These are phyloP conservation scores for Myiotriccus ornatus DNA, from an alignment of 2,797 vertebrate genomes.

Conservation along the genomic window DNA sequence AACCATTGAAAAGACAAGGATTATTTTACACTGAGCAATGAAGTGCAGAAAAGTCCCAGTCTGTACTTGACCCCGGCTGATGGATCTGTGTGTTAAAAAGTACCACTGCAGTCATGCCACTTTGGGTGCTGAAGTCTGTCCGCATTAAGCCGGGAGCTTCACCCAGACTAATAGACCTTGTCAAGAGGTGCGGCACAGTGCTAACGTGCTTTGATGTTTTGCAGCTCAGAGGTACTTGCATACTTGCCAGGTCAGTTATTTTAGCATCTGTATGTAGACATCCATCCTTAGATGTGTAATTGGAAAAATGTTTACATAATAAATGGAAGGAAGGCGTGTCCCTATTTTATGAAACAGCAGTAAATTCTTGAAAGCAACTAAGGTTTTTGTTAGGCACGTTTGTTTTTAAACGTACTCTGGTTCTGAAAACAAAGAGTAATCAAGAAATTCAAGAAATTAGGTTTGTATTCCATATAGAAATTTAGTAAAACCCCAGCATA, in stretches of 20 bases:
- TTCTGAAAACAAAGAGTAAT: neutral
- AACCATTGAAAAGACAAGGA: fast-evolving
- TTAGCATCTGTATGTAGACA: neutral
- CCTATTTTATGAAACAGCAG: neutral
- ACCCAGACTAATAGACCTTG: constrained; percentile 6
- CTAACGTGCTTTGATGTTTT: constrained; percentile 5
- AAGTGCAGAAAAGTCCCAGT: neutral
- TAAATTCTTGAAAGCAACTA: neutral
- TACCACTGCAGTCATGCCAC: neutral
- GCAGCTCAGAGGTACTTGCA: constrained; percentile 4
- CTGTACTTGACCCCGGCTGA: neutral
- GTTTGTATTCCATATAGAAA: neutral
- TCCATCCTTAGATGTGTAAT: neutral
- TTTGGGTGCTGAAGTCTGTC: neutral
- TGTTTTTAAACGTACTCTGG: neutral
- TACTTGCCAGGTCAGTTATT: constrained; percentile 44
- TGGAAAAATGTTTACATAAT: neutral
- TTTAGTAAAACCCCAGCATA: neutral
- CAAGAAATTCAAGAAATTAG: neutral
- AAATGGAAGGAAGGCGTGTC: neutral
- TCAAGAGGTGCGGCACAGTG: neutral
- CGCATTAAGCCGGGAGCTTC: neutral
- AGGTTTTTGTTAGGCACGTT: neutral
- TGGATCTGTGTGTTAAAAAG: neutral
- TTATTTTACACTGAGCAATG: neutral